phyloP scores from a whole-genome alignment of 2,888 invertebrate species.

The Melangyna quadrimaculata region DNA sequence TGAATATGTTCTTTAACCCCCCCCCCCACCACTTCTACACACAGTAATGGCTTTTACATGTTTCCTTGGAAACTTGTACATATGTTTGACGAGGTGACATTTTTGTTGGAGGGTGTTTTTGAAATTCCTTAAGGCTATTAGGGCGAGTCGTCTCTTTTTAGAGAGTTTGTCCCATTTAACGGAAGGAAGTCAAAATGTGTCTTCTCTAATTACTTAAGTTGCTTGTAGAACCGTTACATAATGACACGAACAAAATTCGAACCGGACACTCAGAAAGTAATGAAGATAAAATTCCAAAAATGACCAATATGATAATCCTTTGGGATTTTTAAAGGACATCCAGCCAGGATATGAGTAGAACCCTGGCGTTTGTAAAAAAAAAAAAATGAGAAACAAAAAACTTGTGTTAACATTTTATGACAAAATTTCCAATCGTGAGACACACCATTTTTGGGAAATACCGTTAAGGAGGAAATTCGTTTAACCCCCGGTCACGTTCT shows the following conservation, averaged over 20 bases:
- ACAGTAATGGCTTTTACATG: conserved; percentile 62
- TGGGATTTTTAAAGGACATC: conserved; percentile 12
- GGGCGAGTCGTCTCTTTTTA: conserved; percentile 29
- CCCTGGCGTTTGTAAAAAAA: neutral
- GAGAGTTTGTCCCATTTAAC: conserved; percentile 39
- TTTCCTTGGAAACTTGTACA: conserved; percentile 50
- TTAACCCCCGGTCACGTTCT: conserved; percentile 47
- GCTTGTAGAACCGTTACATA: conserved; percentile 46
- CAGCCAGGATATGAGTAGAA: neutral
- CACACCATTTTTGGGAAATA: conserved; percentile 32
- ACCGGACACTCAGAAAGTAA: conserved; percentile 51
- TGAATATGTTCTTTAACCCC: neutral
- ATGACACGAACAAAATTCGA: conserved; percentile 38
- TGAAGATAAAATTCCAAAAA: conserved; percentile 67
- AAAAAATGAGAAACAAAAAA: neutral
- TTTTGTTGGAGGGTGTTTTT: conserved; percentile 12
- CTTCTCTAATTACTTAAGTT: conserved; percentile 69
- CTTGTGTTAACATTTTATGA: conserved; percentile 66
- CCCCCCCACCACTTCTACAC: neutral
- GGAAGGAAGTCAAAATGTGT: conserved; percentile 68
- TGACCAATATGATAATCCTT: conserved; percentile 56
- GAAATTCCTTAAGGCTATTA: conserved; percentile 64
- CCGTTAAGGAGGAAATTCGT: conserved; percentile 25
- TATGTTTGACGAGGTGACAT: conserved; percentile 58
- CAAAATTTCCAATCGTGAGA: conserved; percentile 54